Base-by-base conservation (phyloP, 2,113 vertebrate species). In the Platanista minor region DNA sequence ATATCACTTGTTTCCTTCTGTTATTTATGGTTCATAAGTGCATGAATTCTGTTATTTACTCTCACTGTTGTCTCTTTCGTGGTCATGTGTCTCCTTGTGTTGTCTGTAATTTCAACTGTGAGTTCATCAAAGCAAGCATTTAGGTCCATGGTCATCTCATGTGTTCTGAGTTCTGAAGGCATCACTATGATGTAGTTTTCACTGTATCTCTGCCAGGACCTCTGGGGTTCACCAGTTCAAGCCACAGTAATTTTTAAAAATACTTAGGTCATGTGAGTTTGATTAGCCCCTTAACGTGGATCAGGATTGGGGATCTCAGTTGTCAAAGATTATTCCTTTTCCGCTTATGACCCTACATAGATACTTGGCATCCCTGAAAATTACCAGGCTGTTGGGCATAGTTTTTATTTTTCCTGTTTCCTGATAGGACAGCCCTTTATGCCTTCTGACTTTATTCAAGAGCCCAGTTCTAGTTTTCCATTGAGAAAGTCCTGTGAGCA, bases 21-120 rank as follows among this genome's bases (percentile, higher is more conserved):
- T 49, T 67, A n/a, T 20, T 86, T 36, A 8, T 14, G 15, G 20
- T 46, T 46, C 54, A 66, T 66, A 31, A 61, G 7, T 66, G 31
- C 12, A 25, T 71, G 67, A 27, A 9, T 54, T 71, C 13, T 49
- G 11, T 18, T n/a, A 6, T 31, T 57, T 25, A 20, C 10, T n/a
- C 54, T 46, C 1, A n/a, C 21, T 69, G 0, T 41, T 10, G 18
- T 21, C 31, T 11, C 21, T 29, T 4, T n/a, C n/a, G 2, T 46
- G 18, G 23, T 33, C 8, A 7, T 46, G 21, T 9, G 8, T 36
- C 13, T 71, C 86, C 43, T 82, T 57, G 39, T 52, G 18, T 59
- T 33, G 6, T 33, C 11, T 46, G 0, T 29, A 12, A n/a, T 43
- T 80, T 25, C 82, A 27, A 39, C 18, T 64, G 31, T 33, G 46